Evolutionary conservation across 2,888 invertebrate species (phyloP), one percentile per base, ranked within the genome.

Genomic region (Chymomyza amoena): DNA sequence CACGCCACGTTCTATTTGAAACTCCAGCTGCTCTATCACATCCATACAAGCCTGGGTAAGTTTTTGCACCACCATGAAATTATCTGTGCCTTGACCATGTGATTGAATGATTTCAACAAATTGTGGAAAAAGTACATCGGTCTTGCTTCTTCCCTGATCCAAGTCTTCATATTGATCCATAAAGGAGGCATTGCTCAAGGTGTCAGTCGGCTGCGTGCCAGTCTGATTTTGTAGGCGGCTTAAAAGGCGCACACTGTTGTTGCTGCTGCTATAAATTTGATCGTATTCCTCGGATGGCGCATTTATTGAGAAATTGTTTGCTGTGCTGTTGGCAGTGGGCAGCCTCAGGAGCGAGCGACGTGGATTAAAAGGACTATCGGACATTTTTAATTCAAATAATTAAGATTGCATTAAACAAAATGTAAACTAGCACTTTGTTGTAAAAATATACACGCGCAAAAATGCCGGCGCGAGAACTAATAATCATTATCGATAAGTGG

Each of bases 51-150:
- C 82, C 3, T 87, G 84, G 16, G 85, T 78, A 59, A 91, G 63
- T 50, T 88, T 83, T 20, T 90, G 89, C 59, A 91, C 84, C 4
- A 90, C 87, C 61, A 91, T 90, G 61, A 91, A 88, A 0, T 82
- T 78, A 32, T 91, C 90, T 0, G 87, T 79, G 54, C 86, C 89
- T 65, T 84, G 89, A 20, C 87, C 87, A 1, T 91, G 89, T 15
- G 88, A 79, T 59, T 91, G 91, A 2, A 92, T 73, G 0, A 92
- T 86, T 39, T 92, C 90, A n/a, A 90, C 81, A 67, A 92, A 92
- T 62, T 91, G 89, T 4, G 88, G 73, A 62, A 90, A 92, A 4
- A 92, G 72, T 51, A 87, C 78, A 60, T 91, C 90, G 0, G 89
- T 78, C 52, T 89, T 91, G 52, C 89, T 81, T 54, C 85, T 89